These are phyloP conservation scores for Xestia ashworthii DNA, from an alignment of 2,888 invertebrate species.

Conservation along the genomic window DNA sequence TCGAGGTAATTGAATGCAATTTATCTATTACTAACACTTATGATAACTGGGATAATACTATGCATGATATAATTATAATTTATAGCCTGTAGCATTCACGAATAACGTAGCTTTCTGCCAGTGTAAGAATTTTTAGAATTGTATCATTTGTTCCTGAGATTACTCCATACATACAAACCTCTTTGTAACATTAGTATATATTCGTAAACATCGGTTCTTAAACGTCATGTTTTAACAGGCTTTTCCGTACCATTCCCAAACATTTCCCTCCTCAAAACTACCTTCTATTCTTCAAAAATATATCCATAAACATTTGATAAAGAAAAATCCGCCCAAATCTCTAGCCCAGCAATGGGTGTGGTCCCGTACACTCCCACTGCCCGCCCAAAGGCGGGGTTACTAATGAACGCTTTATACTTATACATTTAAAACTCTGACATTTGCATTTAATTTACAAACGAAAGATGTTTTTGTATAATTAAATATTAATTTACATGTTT, in stretches of 20 bases:
- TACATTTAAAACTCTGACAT: slow-evolving; percentile 57
- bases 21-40: neutral
- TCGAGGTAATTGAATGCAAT: neutral
- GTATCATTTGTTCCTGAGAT: no score
- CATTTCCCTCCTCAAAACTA: neutral
- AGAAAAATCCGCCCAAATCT: slow-evolving; percentile 55
- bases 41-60: no score
- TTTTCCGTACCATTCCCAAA: neutral
- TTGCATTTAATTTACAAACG: slow-evolving; percentile 51
- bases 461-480: slow-evolving; percentile 57
- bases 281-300: neutral
- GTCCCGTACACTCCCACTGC: slow-evolving; percentile 69
- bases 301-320: neutral
- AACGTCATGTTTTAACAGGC: neutral
- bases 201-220: neutral
- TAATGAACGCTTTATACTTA: slow-evolving; percentile 77
- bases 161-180: no score
- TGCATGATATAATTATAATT: no score
- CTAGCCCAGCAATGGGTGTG: slow-evolving; percentile 65
- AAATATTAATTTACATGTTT: slow-evolving; percentile 54
- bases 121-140: no score
- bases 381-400: slow-evolving; percentile 80
- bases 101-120: no score
- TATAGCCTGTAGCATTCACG: no score
- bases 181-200: no score